These are phyloP conservation scores for Xylota sylvarum DNA, from an alignment of 2,888 invertebrate genomes.

Conservation along the genomic window DNA sequence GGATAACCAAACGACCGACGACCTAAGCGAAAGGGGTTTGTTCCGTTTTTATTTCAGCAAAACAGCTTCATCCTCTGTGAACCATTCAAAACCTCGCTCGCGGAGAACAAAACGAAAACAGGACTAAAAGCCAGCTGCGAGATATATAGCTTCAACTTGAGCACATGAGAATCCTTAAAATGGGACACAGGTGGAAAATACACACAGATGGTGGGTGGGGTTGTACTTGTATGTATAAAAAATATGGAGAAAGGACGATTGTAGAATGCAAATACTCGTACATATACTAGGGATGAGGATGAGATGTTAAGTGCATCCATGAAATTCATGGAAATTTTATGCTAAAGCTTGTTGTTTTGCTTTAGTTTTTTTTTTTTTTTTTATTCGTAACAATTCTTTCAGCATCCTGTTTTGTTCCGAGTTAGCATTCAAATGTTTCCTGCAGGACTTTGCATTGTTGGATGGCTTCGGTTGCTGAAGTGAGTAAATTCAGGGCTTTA, in stretches of 20 bases:
- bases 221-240: constrained; percentile 4
- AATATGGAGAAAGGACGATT: constrained; percentile 21
- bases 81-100: constrained; percentile 57
- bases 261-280: constrained; percentile 72
- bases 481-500: constrained; percentile 54
- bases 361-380: constrained; percentile 21
- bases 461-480: constrained; percentile 12
- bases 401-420: constrained; percentile 54
- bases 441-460: constrained; percentile 65
- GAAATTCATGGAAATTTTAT: constrained; percentile 80
- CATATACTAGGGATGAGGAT: constrained; percentile 67
- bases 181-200: constrained; percentile 40
- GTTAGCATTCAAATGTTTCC: constrained; percentile 70
- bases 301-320: constrained; percentile 80
- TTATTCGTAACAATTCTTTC: constrained; percentile 25
- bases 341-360: constrained; percentile 76
- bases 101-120: constrained; percentile 31
- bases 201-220: neutral
- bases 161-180: constrained; percentile 43
- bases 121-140: constrained; percentile 40
- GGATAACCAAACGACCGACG: constrained; percentile 28
- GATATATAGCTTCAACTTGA: constrained; percentile 27
- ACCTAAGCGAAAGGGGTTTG: constrained; percentile 10
- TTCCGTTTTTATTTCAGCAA: constrained; percentile 27
- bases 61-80: constrained; percentile 51